A percentile compares a stretch with the other conserved stretches of the same genome.
These are phyloP conservation scores for Portevinia maculata DNA, from an alignment of 2,888 invertebrate species.

Conservation along the genomic window DNA sequence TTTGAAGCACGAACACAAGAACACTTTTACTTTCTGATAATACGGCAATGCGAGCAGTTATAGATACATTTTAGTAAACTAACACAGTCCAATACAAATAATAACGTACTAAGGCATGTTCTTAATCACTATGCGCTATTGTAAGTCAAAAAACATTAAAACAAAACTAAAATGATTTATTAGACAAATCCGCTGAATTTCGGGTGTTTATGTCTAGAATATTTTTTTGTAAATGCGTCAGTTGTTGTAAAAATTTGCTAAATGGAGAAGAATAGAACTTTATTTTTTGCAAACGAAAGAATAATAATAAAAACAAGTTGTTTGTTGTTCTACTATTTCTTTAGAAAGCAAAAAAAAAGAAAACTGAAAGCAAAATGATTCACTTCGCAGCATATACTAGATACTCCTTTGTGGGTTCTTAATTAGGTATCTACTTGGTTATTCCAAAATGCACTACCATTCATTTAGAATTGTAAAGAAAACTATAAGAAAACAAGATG, in stretches of 20 bases:
- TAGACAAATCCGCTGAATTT: slow-evolving; percentile 29
- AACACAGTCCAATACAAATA: slow-evolving; percentile 2
- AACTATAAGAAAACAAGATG: not conserved
- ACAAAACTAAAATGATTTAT: slow-evolving; percentile 31
- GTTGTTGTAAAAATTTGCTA: slow-evolving; percentile 16
- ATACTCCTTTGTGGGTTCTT: slow-evolving; percentile 13
- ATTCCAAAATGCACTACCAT: slow-evolving; percentile 30
- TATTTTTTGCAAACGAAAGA: not conserved
- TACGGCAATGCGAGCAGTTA: slow-evolving; percentile 26
- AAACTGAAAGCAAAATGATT: slow-evolving; percentile 27
- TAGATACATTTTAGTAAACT: slow-evolving; percentile 21
- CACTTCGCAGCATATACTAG: not conserved
- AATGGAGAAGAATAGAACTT: not conserved
- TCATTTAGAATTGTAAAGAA: slow-evolving; percentile 33
- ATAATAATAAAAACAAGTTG: slow-evolving; percentile 34
- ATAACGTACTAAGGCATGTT: slow-evolving; percentile 12
- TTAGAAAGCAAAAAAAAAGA: slow-evolving; percentile 11
- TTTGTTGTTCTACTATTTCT: slow-evolving; percentile 2
- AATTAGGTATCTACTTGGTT: slow-evolving; percentile 9
- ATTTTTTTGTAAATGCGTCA: slow-evolving; percentile 19
- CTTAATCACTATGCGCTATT: slow-evolving; percentile 35
- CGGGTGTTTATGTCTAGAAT: slow-evolving; percentile 19
- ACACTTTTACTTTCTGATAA: slow-evolving; percentile 55
- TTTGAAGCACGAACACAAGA: slow-evolving; percentile 1
- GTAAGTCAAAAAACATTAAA: slow-evolving; percentile 24